A percentile compares a stretch with the other conserved stretches of the same genome.
These are phyloP conservation scores for Atlantisia rogersi DNA, from an alignment of 2,113 vertebrate genomes.

Conservation along the genomic window DNA sequence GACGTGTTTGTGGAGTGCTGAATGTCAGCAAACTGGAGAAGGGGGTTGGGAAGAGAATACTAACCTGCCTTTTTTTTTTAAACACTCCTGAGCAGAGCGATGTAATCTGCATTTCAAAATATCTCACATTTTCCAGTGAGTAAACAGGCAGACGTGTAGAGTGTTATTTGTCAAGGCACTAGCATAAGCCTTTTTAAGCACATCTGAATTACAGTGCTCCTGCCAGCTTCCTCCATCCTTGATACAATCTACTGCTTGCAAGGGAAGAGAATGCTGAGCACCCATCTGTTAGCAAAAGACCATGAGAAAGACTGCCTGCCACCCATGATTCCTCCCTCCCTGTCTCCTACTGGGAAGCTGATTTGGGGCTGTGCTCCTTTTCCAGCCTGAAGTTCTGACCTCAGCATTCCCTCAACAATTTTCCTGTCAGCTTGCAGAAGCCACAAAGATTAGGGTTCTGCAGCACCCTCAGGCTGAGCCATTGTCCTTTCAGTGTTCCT, in stretches of 20 bases:
- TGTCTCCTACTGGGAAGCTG: rapidly evolving
- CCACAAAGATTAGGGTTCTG: background rate
- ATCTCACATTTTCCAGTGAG: background rate
- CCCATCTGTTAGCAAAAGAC: background rate
- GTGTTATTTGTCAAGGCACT: background rate
- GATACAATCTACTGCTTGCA: background rate
- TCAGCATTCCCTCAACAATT: background rate
- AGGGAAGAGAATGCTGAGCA: background rate
- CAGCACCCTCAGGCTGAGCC: too few species aligned
- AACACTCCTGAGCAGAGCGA: background rate
- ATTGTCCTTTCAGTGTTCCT: background rate
- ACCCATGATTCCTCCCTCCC: background rate
- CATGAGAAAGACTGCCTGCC: background rate
- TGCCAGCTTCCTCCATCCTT: background rate
- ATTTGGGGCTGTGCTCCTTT: background rate
- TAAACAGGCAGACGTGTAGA: background rate
- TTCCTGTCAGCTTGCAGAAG: rapidly evolving
- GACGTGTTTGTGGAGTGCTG: background rate
- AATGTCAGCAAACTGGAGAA: background rate
- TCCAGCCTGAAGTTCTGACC: background rate
- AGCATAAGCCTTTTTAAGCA: background rate
- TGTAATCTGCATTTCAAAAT: background rate
- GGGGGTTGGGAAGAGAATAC: background rate
- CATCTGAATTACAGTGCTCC: background rate
- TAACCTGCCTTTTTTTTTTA: background rate